Evolutionary conservation across 2,888 invertebrate species (phyloP), one percentile per base, ranked within the genome.

Genomic region (Prostheceraeus crozeri): DNA sequence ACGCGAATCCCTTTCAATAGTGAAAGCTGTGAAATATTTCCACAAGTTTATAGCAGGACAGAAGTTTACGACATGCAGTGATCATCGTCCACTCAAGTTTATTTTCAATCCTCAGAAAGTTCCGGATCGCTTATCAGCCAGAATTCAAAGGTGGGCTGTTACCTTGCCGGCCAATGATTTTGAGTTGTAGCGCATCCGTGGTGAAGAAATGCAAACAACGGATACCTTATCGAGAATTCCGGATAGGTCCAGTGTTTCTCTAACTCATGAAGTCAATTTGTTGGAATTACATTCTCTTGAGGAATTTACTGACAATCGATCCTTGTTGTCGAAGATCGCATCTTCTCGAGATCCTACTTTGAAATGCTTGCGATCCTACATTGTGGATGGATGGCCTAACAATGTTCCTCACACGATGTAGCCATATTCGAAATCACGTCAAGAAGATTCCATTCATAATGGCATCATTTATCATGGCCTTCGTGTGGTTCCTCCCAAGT

Each of bases 21-120:
- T 77, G 23, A 75, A 68, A 57, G 73, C 70, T 1, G 66, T 73
- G 1, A 65, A 66, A 21, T 70, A 71, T 63, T 76, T 75, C 65
- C 70, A 71, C 46, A 65, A 70, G 21, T 75, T 69, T 59, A 31
- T 76, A 0, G 70, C 64, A 40, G 74, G 73, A 2, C 65, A 69
- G 14, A 62, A 65, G 16, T 78, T 78, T 60, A 72, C 71, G 2
- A 62, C 75, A 21, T 45, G 65, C 11, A 73, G 71, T 0, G 74
- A 74, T 59, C 71, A 74, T 59, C 67, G 70, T 58, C 74, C 76
- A 0, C 60, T 78, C 1, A 71, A 67, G 25, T 45, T 64, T n/a
- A 71, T 76, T 52, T 72, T 75, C 57, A 61, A 64, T 48, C 59
- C 64, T 48, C 65, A 68, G 68, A 57, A 16, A 21, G 3, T 69